phyloP scores from a whole-genome alignment of 1,140 invertebrate species.

The Cephus cinctus region DNA sequence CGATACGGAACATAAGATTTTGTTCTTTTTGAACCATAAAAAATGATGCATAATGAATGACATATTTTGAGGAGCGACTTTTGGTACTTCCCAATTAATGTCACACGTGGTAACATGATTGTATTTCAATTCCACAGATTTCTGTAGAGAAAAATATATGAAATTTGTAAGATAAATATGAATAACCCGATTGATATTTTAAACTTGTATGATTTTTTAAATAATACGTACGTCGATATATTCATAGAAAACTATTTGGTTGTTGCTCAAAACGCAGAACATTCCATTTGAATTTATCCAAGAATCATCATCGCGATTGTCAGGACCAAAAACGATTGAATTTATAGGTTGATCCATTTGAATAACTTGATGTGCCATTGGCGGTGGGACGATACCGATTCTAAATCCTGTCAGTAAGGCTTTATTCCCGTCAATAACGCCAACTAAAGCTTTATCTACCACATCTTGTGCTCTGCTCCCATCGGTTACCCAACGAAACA shows the following conservation, averaged over 20 bases:
- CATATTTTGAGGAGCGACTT: conserved; percentile 4
- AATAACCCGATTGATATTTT: background rate
- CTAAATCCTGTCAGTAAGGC: conserved; percentile 74
- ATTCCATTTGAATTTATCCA: conserved; percentile 49
- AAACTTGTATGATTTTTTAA: conserved; percentile 4
- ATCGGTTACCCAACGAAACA: conserved; percentile 64
- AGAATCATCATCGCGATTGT: conserved; percentile 18
- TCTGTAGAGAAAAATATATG: conserved; percentile 26
- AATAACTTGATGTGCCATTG: conserved; percentile 71
- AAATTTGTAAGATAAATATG: background rate
- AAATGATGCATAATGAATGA: conserved; percentile 37
- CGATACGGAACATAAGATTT: conserved; percentile 34
- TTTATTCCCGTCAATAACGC: conserved; percentile 77
- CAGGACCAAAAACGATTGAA: conserved; percentile 61
- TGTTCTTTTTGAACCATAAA: conserved; percentile 38
- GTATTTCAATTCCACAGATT: conserved; percentile 23
- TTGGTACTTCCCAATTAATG: conserved; percentile 25
- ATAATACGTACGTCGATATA: conserved; percentile 24
- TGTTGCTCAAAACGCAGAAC: conserved; percentile 33
- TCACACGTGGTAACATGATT: conserved; percentile 24
- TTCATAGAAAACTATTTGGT: conserved; percentile 36
- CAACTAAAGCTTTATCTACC: conserved; percentile 63
- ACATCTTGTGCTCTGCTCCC: conserved; percentile 54
- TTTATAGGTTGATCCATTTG: conserved; percentile 59
- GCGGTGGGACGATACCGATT: conserved; percentile 75